phyloP scores from a whole-genome alignment of 1,140 invertebrate genomes.

The Laupala kohalensis region DNA sequence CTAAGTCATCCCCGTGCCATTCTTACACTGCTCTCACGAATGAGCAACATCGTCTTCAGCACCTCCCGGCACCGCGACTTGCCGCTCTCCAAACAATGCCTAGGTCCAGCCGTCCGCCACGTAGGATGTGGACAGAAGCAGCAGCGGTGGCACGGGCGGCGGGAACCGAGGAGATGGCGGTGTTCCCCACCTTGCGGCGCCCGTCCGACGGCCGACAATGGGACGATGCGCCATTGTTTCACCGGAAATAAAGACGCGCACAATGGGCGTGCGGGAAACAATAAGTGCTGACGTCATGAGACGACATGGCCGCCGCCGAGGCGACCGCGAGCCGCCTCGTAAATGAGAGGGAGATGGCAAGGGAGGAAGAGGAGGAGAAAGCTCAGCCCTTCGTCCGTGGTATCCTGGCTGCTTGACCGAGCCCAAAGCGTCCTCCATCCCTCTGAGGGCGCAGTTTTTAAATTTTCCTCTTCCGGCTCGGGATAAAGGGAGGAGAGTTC shows the following conservation, averaged over 20 bases:
- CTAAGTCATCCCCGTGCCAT: no score
- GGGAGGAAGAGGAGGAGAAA: background rate
- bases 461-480: background rate
- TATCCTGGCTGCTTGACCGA: background rate
- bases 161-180: background rate
- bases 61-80: background rate
- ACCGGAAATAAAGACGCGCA: constrained; percentile 1
- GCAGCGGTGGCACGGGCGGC: no score
- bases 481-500: background rate
- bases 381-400: no score
- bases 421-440: background rate
- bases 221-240: constrained; percentile 1
- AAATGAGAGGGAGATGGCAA: background rate
- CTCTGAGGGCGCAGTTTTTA: background rate
- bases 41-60: no score
- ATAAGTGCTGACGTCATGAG: constrained; percentile 4
- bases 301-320: background rate
- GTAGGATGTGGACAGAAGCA: no score
- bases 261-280: constrained; percentile 2
- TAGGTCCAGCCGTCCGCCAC: background rate
- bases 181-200: background rate
- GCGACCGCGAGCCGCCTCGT: background rate
- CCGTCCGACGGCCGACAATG: background rate
- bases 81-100: background rate
- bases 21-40: no score